These are phyloP conservation scores for Meloidogyne hapla DNA, from an alignment of 1,140 invertebrate genomes.

Conservation along the genomic window DNA sequence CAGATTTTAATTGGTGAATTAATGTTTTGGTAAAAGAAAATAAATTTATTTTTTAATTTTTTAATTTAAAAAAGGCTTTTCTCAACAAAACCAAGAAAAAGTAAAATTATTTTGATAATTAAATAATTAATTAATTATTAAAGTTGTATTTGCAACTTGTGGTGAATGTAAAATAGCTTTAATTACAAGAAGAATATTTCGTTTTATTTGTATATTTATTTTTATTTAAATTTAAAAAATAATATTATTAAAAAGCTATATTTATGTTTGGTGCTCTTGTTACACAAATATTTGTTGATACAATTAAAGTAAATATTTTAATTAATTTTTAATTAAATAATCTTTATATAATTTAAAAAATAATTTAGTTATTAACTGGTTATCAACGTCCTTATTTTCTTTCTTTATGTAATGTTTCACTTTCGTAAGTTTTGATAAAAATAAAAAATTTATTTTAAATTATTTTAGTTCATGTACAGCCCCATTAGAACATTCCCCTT, in stretches of 20 bases:
- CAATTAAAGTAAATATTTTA: conserved; percentile 39
- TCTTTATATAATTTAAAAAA: background rate
- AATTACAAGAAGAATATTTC: conserved; percentile 59
- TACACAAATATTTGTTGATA: conserved; percentile 63
- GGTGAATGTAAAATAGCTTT: conserved; percentile 60
- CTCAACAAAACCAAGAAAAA: conserved; percentile 62
- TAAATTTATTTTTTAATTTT: background rate
- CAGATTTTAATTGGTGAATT: conserved; percentile 63
- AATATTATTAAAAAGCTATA: conserved; percentile 48
- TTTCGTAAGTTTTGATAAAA: conserved; percentile 42
- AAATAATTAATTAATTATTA: background rate
- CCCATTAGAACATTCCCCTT: conserved; percentile 62
- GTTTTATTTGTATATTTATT: conserved; percentile 53
- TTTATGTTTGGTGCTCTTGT: conserved; percentile 62
- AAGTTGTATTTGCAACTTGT: conserved; percentile 54
- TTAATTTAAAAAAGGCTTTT: conserved; percentile 44
- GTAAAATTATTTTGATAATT: background rate
- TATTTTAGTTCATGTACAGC: conserved; percentile 60
- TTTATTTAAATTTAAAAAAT: background rate
- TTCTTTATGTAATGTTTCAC: conserved; percentile 62
- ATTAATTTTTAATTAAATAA: background rate
- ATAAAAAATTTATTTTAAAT: background rate
- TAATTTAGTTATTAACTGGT: conserved; percentile 57
- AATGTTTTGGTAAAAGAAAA: conserved; percentile 53
- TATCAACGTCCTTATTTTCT: conserved; percentile 63